phyloP scores from a whole-genome alignment of 2,113 vertebrate genomes.

The Lophochroa leadbeateri region DNA sequence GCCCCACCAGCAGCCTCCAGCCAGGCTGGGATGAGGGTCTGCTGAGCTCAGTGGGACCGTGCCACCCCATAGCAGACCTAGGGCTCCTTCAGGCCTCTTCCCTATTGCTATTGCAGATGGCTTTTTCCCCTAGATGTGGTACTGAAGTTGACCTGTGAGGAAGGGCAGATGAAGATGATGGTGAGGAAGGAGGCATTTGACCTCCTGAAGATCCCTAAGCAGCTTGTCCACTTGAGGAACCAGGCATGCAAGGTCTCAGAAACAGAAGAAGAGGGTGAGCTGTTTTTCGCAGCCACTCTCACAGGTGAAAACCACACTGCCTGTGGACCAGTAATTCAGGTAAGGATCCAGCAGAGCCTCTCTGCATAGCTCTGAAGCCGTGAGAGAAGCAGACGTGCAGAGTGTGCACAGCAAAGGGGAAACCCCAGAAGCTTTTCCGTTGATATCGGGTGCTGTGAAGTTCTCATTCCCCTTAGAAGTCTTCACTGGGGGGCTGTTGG shows the following conservation, averaged over 20 bases:
- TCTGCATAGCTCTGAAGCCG: background rate
- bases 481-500: background rate
- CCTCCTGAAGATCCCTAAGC: conserved; percentile 19
- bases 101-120: conserved; percentile 36
- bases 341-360: background rate
- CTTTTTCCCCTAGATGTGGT: conserved; percentile 62
- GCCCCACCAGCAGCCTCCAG: no score
- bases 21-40: no score
- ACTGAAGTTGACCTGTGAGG: conserved; percentile 58
- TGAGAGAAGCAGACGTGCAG: background rate
- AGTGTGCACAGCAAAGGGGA: background rate
- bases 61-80: background rate
- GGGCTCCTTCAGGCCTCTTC: conserved; percentile 45
- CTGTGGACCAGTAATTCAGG: conserved; percentile 41
- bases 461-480: background rate
- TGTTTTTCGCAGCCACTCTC: conserved; percentile 54
- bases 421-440: background rate
- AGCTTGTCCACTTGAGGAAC: conserved; percentile 51
- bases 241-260: conserved; percentile 53
- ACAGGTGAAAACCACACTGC: conserved; percentile 64
- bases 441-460: background rate
- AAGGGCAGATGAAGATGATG: conserved; percentile 70
- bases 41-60: no score
- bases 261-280: background rate
- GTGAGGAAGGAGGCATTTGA: conserved; percentile 67